Base-by-base conservation (phyloP, 2,113 vertebrate genomes). In the Catagonus wagneri region DNA sequence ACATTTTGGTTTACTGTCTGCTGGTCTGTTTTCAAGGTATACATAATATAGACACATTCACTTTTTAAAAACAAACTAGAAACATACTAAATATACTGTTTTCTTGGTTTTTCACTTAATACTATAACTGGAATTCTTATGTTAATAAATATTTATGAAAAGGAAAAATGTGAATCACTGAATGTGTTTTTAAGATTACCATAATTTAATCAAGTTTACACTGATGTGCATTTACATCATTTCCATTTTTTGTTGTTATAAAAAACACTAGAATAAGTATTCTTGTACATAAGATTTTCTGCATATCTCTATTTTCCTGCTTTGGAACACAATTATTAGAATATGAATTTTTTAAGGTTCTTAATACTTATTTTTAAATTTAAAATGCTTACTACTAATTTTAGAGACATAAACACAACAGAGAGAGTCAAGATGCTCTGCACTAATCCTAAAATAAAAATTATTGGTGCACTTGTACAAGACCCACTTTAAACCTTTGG, bases 121-220 rank as follows among this genome's bases (percentile, higher is more conserved):
- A 89, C 69, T 83, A n/a, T n/a, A 63, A 83, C 23, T 68, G 61
- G 25, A 60, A 61, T 76, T 76, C 74, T 83, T 88, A 81, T 32
- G 76, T 68, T 74, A 89, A 76, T 76, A 76, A 86, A 92, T 95
- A 83, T 58, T 76, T 89, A 89, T 95, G 52, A 68, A 80, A 87
- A 91, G 80, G n/a, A 81, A 75, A 68, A 20, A 19, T 68, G 60
- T 88, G 52, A 92, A 68, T 63, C 4, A n/a, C 36, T 83, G 69
- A 78, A 54, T n/a, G n/a, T 36, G 36, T 89, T 76, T 76, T 93
- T 56, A 93, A 95, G 52, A 39, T 92, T 61, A 68, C 52, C 60
- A 52, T 83, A 88, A 88, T 89, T 80, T 83, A 83, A 54, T 36
- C 90, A 92, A 76, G 34, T 29, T 1, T 61, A 50, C 63, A 92